phyloP scores from a whole-genome alignment of 2,888 invertebrate species.

The Hoplodrina ambigua region DNA sequence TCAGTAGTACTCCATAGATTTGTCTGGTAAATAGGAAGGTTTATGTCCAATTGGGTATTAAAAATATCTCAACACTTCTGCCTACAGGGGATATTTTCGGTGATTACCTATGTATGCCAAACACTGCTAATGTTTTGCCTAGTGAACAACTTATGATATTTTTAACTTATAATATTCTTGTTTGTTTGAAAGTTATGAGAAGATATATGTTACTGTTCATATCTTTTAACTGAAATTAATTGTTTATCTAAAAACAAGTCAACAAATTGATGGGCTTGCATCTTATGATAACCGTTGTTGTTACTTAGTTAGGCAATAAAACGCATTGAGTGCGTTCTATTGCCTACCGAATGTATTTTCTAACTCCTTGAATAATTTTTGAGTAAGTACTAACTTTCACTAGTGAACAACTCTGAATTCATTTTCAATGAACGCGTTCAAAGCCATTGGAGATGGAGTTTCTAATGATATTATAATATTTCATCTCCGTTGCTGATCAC shows the following conservation, averaged over 20 bases:
- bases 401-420: conserved; percentile 13
- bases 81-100: too few relatives aligned
- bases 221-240: background rate
- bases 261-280: conserved; percentile 1
- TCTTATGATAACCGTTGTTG: background rate
- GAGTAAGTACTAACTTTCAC: conserved; percentile 34
- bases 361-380: conserved; percentile 30
- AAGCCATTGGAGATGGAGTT: conserved; percentile 19
- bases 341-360: conserved; percentile 15
- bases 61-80: too few relatives aligned
- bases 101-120: too few relatives aligned
- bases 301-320: background rate
- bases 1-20: too few relatives aligned
- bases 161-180: background rate
- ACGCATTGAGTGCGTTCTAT: too few relatives aligned
- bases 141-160: background rate
- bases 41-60: too few relatives aligned
- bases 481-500: conserved; percentile 6
- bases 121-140: background rate
- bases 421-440: conserved; percentile 10
- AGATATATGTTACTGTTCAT: background rate
- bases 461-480: conserved; percentile 38
- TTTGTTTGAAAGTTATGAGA: background rate
- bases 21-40: too few relatives aligned
- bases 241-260: conserved; percentile 9